Evolutionary conservation across 2,888 invertebrate species (phyloP).

Genomic region (Brachynemurus nebulosus): DNA sequence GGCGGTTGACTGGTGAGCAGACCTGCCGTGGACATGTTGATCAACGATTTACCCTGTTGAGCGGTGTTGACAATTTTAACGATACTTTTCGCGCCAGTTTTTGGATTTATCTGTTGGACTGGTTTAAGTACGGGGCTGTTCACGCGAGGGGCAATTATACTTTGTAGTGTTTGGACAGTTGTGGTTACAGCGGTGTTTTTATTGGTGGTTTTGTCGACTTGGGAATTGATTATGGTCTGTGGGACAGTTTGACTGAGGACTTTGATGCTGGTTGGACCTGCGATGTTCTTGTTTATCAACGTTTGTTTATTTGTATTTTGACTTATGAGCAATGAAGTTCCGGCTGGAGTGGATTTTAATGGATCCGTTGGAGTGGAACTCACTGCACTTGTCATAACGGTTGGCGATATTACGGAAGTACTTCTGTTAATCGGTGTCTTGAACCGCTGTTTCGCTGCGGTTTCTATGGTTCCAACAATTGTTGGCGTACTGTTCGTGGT

Average conservation of each 20-base stretch:
- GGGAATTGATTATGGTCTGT: background rate
- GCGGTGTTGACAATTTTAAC: constrained; percentile 29
- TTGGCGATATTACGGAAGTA: constrained; percentile 10
- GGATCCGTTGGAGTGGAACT: constrained; percentile 13
- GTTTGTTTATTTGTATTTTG: constrained; percentile 5
- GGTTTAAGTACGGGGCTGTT: constrained; percentile 26
- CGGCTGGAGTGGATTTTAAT: constrained; percentile 28
- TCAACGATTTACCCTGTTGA: constrained; percentile 31
- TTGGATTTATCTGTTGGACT: constrained; percentile 16
- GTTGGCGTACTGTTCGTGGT: constrained; percentile 26
- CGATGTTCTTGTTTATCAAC: constrained; percentile 1
- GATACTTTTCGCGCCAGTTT: constrained; percentile 23
- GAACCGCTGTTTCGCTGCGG: constrained; percentile 10
- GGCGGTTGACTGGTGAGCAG: constrained; percentile 22
- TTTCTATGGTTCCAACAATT: constrained; percentile 7
- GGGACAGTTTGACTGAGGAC: background rate
- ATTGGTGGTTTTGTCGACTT: background rate
- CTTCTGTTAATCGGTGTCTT: constrained; percentile 14
- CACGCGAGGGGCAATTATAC: constrained; percentile 26
- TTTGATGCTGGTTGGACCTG: background rate
- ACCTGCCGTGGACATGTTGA: constrained; percentile 33
- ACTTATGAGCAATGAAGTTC: constrained; percentile 31
- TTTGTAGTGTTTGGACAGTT: constrained; percentile 27
- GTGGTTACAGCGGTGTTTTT: constrained; percentile 7
- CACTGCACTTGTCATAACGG: constrained; percentile 10